Percentiles rank a stretch among this genome's conserved stretches.
These are phyloP conservation scores for Gallinago undulata DNA, from an alignment of 2,113 vertebrate species.

Conservation along the genomic window DNA sequence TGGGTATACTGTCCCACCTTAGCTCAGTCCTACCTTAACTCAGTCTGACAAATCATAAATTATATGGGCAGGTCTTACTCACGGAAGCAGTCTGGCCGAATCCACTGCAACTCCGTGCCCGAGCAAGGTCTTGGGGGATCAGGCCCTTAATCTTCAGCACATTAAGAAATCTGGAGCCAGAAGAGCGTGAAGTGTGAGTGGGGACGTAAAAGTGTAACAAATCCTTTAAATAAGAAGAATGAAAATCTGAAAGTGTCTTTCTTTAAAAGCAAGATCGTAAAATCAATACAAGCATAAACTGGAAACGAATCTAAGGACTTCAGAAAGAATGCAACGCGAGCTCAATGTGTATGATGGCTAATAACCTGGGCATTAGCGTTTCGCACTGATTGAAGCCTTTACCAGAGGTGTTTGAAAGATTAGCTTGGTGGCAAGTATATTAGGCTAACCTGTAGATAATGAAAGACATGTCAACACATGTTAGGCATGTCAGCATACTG, in stretches of 20 bases:
- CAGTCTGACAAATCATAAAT: background rate
- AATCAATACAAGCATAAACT: slow-evolving; percentile 52
- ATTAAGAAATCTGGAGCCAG: slow-evolving; percentile 65
- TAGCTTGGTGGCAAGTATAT: background rate
- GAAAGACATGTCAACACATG: background rate
- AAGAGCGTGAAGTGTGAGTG: slow-evolving; percentile 36
- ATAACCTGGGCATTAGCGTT: background rate
- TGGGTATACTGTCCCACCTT: background rate
- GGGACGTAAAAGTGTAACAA: slow-evolving; percentile 59
- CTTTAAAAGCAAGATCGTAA: slow-evolving; percentile 48
- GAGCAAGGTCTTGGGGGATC: slow-evolving; percentile 28
- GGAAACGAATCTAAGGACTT: slow-evolving; percentile 34
- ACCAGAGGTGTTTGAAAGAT: slow-evolving; percentile 30
- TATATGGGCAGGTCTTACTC: background rate
- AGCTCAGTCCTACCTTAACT: background rate
- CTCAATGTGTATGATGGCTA: slow-evolving; percentile 3
- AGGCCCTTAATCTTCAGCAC: slow-evolving; percentile 60
- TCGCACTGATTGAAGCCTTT: slow-evolving; percentile 19
- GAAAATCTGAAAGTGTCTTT: slow-evolving; percentile 55
- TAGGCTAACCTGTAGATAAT: slow-evolving; percentile 31
- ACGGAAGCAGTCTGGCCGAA: background rate
- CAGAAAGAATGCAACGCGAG: background rate
- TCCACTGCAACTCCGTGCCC: background rate
- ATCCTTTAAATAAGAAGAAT: slow-evolving; percentile 69
- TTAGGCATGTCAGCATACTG: background rate